Base-by-base conservation (phyloP, 2,113 vertebrate species). In the Suncus etruscus region DNA sequence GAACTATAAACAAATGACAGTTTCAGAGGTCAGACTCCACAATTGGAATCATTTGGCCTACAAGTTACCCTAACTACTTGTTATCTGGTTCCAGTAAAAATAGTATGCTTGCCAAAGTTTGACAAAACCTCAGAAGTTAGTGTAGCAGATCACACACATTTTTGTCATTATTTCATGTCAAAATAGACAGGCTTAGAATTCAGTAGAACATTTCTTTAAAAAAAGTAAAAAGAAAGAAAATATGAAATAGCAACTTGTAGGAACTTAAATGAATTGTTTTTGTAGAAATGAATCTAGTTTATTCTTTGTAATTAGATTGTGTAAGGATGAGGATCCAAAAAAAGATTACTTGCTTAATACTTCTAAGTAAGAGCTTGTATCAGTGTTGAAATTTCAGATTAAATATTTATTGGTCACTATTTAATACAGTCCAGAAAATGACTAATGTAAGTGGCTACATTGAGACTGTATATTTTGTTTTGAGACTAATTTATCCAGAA, bases 401-500 rank as follows among this genome's bases (percentile, higher is more conserved):
- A 78, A 93, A 84, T 75, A 79, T n/a, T 72, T 91, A 72, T 32
- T 61, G 83, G 84, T 65, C 54, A 85, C 39, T 68, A 50, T 89
- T 77, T 51, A 85, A 54, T 39, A 39, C 39, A 3, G 50, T 22
- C 0, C 24, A 90, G 50, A 94, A 81, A 75, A 14, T 70, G 80
- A 76, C 22, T 79, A 85, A 89, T 92, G 63, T 75, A 93, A 85
- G 85, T 91, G 86, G 72, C 70, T 87, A 12, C 92, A 66, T 51
- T 69, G 70, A 83, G 47, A 76, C 47, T 92, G 48, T 87, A 27
- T 86, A 32, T 63, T 80, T 87, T 91, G 25, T 29, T 39, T 63
- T 54, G 72, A 80, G 61, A 83, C 39, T 85, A 78, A 91, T 94
- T 95, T 89, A 94, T 61, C 85, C 85, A 91, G 87, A 87, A 92